phyloP scores from a whole-genome alignment of 2,113 vertebrate species.

The Tupaia chinensis region DNA sequence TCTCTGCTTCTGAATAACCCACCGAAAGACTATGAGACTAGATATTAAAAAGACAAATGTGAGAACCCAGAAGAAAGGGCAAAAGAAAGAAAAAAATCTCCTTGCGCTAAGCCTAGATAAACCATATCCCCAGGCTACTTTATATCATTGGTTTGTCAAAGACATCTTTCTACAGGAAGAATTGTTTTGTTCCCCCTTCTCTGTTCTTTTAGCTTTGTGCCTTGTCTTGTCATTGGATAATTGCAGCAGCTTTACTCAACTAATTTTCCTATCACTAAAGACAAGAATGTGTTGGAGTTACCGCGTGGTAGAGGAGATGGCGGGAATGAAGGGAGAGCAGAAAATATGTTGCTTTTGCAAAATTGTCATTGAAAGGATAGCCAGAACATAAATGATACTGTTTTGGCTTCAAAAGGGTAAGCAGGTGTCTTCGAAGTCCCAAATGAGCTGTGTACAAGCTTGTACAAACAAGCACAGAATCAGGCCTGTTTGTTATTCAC shows the following conservation, averaged over 20 bases:
- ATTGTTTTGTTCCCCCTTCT: conserved; percentile 24
- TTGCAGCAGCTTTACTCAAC: conserved; percentile 71
- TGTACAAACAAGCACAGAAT: conserved; percentile 90
- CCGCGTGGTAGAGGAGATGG: conserved; percentile 36
- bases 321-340: conserved; percentile 44
- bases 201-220: conserved; percentile 46
- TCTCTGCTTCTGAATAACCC: conserved; percentile 67
- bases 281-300: conserved; percentile 52
- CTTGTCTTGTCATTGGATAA: conserved; percentile 67
- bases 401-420: conserved; percentile 88
- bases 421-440: conserved; percentile 90
- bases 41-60: not conserved
- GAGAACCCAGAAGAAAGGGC: conserved; percentile 14
- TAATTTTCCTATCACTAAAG: conserved; percentile 60
- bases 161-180: conserved; percentile 36
- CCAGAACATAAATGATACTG: conserved; percentile 86
- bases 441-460: conserved; percentile 88
- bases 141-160: not conserved
- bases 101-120: not conserved
- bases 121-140: not conserved
- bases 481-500: conserved; percentile 90
- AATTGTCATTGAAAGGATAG: conserved; percentile 82
- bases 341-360: conserved; percentile 84
- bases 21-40: conserved; percentile 48
- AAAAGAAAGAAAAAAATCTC: conserved; percentile 37